Conservation (phyloP, 2,797 vertebrate species). For the Spheniscus humboldti region DNA sequence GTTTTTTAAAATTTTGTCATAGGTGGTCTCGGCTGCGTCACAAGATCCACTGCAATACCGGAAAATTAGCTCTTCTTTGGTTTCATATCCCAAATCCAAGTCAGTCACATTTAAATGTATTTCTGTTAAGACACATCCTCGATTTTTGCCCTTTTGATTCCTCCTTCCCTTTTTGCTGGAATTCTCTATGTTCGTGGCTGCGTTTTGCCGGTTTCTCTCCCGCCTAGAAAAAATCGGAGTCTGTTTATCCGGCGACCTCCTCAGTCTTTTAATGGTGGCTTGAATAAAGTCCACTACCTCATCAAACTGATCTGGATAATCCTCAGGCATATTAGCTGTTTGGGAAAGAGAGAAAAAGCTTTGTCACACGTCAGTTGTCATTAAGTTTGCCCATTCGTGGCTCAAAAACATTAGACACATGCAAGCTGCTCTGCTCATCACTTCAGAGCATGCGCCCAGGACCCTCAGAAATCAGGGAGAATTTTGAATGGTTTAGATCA, state of each 20-base stretch:
- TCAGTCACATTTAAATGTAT: slow-evolving; percentile 97
- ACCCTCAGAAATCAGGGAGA: background rate
- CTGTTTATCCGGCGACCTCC: slow-evolving; percentile 84
- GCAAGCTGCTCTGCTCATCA: background rate
- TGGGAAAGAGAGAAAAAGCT: slow-evolving; percentile 50
- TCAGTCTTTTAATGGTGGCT: slow-evolving; percentile 90
- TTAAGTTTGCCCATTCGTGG: background rate
- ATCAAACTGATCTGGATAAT: slow-evolving; percentile 90
- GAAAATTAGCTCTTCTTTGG: slow-evolving; percentile 97
- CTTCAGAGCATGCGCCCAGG: background rate
- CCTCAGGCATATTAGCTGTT: slow-evolving; percentile 85
- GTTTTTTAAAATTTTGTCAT: slow-evolving; percentile 98
- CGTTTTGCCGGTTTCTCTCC: slow-evolving; percentile 80
- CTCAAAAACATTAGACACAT: background rate
- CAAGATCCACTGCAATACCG: slow-evolving; percentile 97
- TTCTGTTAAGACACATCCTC: slow-evolving; percentile 91
- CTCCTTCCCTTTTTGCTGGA: slow-evolving; percentile 75
- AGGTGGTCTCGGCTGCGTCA: slow-evolving; percentile 89
- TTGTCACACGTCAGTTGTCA: background rate
- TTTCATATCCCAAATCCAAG: slow-evolving; percentile 94
- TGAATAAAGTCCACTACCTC: slow-evolving; percentile 96
- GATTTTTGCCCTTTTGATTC: slow-evolving; percentile 77
- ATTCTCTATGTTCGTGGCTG: slow-evolving; percentile 72
- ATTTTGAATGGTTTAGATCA: background rate
- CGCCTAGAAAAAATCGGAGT: slow-evolving; percentile 71